Base-by-base conservation (phyloP, 2,113 vertebrate species). In the Poicephalus gulielmi region DNA sequence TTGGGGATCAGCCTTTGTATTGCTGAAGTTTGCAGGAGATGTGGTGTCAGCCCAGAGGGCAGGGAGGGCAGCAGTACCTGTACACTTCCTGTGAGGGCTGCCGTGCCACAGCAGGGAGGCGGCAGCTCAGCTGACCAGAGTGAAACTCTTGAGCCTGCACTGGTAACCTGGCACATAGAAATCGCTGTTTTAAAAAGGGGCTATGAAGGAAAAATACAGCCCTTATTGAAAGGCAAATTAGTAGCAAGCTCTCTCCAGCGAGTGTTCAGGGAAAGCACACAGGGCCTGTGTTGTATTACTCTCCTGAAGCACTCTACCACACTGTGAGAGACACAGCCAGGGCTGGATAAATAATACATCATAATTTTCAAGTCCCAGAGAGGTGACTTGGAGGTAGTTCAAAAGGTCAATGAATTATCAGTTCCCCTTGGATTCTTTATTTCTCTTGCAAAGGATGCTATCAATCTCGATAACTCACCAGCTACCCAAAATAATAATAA, bases 401-500 rank as follows among this genome's bases (percentile, higher is more conserved):
- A 96, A 94, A 94, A 97, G 91, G 94, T 97, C 96, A 96, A 7
- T 93, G 94, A 95, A 88, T 94, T 94, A 95, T 91, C 91, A 69
- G 80, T 81, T 96, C 57, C 92, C 70, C 25, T 90, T 5, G 59
- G 74, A 70, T 95, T 91, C 80, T 90, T 97, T 96, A 93, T 97
- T 83, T 94, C 94, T 94, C 90, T 92, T 76, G 81, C 92, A 89
- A 94, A 96, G 84, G 88, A 85, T 96, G 94, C 63, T 82, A 96
- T 96, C 95, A 94, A 94, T 94, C 96, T 94, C 53, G 24, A 55
- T 92, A 96, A 89, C 81, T 94, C 86, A 89, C 83, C 73, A 84
- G 89, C 92, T 94, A 94, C 92, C 74, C 90, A 94, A 94, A 96
- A 96, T 96, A 97, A 96, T 86, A 95, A 85, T 91, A 96, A 96